Conservation (phyloP, 2,888 invertebrate genomes). For the Branchipolynoe longqiensis region DNA sequence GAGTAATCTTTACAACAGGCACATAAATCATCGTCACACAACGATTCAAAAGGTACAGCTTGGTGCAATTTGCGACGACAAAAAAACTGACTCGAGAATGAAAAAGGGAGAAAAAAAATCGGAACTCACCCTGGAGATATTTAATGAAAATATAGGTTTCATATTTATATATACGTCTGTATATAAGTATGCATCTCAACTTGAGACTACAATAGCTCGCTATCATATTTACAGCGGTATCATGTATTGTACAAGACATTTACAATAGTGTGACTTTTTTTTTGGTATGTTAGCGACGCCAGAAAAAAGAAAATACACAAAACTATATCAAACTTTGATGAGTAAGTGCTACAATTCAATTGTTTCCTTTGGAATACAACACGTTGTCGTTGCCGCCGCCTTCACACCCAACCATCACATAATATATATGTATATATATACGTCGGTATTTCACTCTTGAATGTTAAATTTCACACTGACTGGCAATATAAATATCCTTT, state of each 20-base stretch:
- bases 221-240: slow-evolving; percentile 40
- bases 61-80: background rate
- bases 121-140: no score
- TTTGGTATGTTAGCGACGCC: no score
- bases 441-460: background rate
- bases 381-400: background rate
- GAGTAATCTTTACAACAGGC: background rate
- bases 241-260: slow-evolving; percentile 55
- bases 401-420: no score
- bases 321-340: slow-evolving; percentile 5
- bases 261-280: slow-evolving; percentile 44
- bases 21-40: background rate
- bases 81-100: slow-evolving; percentile 9
- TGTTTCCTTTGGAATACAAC: background rate
- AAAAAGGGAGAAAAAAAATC: slow-evolving; percentile 38
- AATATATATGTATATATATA: no score
- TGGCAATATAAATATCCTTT: background rate
- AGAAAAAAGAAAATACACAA: slow-evolving; percentile 8
- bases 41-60: background rate
- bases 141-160: slow-evolving; percentile 39
- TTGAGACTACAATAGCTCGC: slow-evolving; percentile 5
- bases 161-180: slow-evolving; percentile 33
- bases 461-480: background rate
- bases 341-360: background rate
- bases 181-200: slow-evolving; percentile 17